Conservation (phyloP, 2,113 vertebrate species). For the Oreochromis spilurus region DNA sequence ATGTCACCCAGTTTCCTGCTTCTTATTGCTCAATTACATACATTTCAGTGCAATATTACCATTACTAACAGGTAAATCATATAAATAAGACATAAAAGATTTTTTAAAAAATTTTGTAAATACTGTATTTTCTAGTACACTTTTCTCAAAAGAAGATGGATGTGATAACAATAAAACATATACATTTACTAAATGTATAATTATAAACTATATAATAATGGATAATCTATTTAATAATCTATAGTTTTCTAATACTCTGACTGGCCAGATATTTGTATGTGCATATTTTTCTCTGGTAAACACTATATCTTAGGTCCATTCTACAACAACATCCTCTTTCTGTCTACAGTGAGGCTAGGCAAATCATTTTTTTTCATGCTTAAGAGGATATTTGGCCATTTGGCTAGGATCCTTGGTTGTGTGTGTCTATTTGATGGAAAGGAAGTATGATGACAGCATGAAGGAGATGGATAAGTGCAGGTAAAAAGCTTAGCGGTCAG, state of each 20-base stretch:
- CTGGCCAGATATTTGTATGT: neutral
- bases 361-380: neutral
- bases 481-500: conserved; percentile 42
- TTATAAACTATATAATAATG: neutral
- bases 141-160: neutral
- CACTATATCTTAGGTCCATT: neutral
- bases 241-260: neutral
- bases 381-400: conserved; percentile 36
- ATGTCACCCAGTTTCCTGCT: neutral
- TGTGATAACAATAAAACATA: neutral
- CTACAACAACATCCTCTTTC: neutral
- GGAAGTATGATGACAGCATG: neutral
- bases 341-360: neutral
- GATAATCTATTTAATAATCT: neutral
- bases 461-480: conserved; percentile 34
- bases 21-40: neutral
- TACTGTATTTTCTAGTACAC: neutral
- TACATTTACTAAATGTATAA: neutral
- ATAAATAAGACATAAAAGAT: neutral
- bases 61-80: neutral
- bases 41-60: neutral
- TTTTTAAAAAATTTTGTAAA: neutral
- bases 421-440: neutral
- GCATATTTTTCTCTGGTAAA: neutral
- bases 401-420: neutral